Base-by-base conservation (phyloP, 2,888 invertebrate species). In the Euplexia lucipara region DNA sequence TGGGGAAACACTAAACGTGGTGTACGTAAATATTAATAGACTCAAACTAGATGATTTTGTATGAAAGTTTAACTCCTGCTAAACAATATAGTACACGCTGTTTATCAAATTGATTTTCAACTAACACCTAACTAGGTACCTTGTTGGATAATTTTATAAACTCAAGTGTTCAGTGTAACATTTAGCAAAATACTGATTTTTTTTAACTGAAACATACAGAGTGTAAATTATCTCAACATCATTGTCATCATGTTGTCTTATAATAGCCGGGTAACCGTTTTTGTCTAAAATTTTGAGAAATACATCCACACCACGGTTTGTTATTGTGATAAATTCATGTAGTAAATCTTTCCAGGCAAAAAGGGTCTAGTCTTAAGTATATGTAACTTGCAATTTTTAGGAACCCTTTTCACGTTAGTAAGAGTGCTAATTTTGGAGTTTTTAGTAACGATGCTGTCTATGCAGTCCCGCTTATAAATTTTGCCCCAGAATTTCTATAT, bases 11-110 rank as follows among this genome's bases (percentile, higher is more conserved):
- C 30, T 52, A 56, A 62, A 48, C 45, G 22, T 18, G 26, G 20
- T 57, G 9, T 39, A 44, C 30, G 45, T 32, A 26, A 51, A 34
- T 57, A 22, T 35, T 32, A 75, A 75, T 53, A 67, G 39, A 45
- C 16, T 66, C 45, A 4, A 71, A 34, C 35, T 37, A 0, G 1
- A 45, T 41, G 20, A 16, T 61, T 35, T 20, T 70, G 39, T 22
- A 30, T 18, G n/a, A 18, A 52, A 52, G 52, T 51, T 30, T 14
- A 51, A 41, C 41, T 51, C 30, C 3, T 3, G 30, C 12, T 35
- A 9, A 41, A 70, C 34, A 62, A 32, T 30, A 35, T n/a, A 39
- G 39, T 34, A 51, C 16, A 49, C 1, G 32, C 2, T 44, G 18
- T 2, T 22, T n/a, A 5, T 41, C 12, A 35, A 68, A 44, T 37